A percentile compares a stretch with the other conserved stretches of the same genome.
These are phyloP conservation scores for Diplodus sargus DNA, from an alignment of 2,797 vertebrate genomes.

Conservation along the genomic window DNA sequence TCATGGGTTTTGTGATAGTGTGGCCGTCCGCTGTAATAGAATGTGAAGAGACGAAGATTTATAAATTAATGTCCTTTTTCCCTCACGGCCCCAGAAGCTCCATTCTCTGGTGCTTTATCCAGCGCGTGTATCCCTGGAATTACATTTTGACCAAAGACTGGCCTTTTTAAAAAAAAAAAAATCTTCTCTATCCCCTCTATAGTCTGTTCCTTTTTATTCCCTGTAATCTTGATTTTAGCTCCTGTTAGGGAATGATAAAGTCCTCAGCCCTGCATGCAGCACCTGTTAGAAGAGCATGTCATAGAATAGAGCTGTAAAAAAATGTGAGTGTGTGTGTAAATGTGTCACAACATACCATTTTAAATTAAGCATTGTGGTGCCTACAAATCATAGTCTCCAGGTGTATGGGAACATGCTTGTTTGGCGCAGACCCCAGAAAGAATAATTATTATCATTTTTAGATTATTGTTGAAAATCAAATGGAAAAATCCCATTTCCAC, in stretches of 20 bases:
- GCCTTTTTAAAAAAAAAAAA: slow-evolving; percentile 29
- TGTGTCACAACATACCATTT: no score
- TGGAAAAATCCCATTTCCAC: no score
- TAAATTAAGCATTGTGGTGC: no score
- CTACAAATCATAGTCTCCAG: no score
- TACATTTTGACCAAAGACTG: slow-evolving; percentile 56
- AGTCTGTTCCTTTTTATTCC: slow-evolving; percentile 15
- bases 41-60: slow-evolving; percentile 68
- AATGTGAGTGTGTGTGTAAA: no score
- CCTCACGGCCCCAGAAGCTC: slow-evolving; percentile 40
- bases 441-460: no score
- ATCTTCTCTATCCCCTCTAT: slow-evolving; percentile 14
- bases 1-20: slow-evolving; percentile 64
- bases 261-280: slow-evolving; percentile 39
- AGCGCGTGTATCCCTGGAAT: slow-evolving; percentile 56
- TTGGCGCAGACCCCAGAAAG: no score
- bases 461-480: no score
- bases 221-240: slow-evolving; percentile 43
- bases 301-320: no score
- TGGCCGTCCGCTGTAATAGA: slow-evolving; percentile 58
- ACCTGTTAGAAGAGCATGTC: no score
- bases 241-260: slow-evolving; percentile 31
- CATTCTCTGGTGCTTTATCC: slow-evolving; percentile 57
- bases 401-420: no score
- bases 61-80: slow-evolving; percentile 53